Evolutionary conservation across 2,888 invertebrate genomes (phyloP).

Genomic region (Thumatha senex): DNA sequence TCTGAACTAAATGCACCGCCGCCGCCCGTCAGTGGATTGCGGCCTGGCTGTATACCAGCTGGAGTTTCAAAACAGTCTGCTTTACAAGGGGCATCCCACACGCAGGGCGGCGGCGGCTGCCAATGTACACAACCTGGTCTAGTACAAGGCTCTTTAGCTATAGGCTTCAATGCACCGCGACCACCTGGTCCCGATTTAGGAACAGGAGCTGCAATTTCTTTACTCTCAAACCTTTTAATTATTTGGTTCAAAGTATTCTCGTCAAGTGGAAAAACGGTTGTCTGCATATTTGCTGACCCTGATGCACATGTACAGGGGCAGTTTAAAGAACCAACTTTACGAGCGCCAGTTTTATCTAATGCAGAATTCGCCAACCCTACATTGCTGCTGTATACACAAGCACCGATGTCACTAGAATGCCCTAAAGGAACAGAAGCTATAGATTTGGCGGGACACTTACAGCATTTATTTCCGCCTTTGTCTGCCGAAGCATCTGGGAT

Average conservation of each 20-base stretch:
- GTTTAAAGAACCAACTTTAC: conserved; percentile 13
- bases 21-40: conserved; percentile 48
- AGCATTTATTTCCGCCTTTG: conserved; percentile 57
- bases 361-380: conserved; percentile 11
- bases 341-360: conserved; percentile 4
- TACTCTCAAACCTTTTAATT: conserved; percentile 51
- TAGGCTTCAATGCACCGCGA: conserved; percentile 38
- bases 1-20: conserved; percentile 25
- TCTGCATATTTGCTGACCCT: conserved; percentile 28
- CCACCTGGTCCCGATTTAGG: conserved; percentile 47
- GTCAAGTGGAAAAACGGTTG: conserved; percentile 53
- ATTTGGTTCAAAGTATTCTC: conserved; percentile 54
- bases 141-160: conserved; percentile 56
- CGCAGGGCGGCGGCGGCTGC: conserved; percentile 70
- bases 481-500: conserved; percentile 50
- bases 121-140: conserved; percentile 68
- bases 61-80: conserved; percentile 71
- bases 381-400: conserved; percentile 32
- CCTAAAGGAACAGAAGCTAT: conserved; percentile 25
- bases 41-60: conserved; percentile 57
- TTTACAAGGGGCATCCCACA: conserved; percentile 72
- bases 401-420: conserved; percentile 11
- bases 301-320: conserved; percentile 39
- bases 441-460: conserved; percentile 59
- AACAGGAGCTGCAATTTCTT: conserved; percentile 41